Percentiles rank a stretch among this genome's conserved stretches.
Evolutionary conservation across 2,888 invertebrate genomes (phyloP).

Genomic region (Idaea biselata): DNA sequence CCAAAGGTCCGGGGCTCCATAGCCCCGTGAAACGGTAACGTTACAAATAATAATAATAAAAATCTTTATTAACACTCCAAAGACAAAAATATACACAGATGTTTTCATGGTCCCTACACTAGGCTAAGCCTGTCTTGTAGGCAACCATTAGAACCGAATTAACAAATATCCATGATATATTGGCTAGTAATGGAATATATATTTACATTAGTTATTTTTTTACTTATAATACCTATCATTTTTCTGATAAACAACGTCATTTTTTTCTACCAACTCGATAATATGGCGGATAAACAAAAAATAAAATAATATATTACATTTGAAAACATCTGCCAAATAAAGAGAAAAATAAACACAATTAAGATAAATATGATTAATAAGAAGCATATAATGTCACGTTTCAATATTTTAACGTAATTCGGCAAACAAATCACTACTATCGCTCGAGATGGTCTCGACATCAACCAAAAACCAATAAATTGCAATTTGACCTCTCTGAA

Average conservation of each 20-base stretch:
- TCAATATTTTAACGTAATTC: slow-evolving; percentile 17
- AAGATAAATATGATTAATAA: neutral
- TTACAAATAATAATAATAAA: no score
- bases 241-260: neutral
- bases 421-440: slow-evolving; percentile 22
- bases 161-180: no score
- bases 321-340: slow-evolving; percentile 28
- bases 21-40: no score
- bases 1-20: no score
- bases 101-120: no score
- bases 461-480: slow-evolving; percentile 30
- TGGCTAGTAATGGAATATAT: no score
- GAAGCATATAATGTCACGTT: neutral
- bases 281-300: slow-evolving; percentile 1
- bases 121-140: no score
- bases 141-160: no score
- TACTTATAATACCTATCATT: no score
- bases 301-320: slow-evolving; percentile 1
- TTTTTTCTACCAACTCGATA: neutral
- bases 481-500: slow-evolving; percentile 30
- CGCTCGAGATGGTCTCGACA: slow-evolving; percentile 24
- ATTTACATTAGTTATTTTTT: no score
- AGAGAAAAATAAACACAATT: neutral
- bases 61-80: no score
- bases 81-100: no score